phyloP scores from a whole-genome alignment of 1,140 invertebrate genomes.

The Coboldia fuscipes region DNA sequence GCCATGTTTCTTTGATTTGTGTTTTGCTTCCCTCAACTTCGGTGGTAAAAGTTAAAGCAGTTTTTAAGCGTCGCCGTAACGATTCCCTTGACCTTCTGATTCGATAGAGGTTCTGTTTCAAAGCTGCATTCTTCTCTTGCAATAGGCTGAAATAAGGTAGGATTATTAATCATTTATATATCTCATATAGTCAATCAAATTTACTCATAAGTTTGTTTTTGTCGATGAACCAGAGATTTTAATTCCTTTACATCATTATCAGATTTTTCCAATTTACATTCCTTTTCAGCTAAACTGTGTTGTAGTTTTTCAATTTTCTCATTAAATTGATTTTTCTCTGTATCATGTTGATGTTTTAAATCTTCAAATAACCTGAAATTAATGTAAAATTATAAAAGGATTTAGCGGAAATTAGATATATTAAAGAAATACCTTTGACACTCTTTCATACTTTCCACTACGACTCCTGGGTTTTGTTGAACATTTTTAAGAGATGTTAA shows the following conservation, averaged over 20 bases:
- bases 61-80: constrained; percentile 5
- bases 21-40: constrained; percentile 13
- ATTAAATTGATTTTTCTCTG: constrained; percentile 22
- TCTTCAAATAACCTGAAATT: constrained; percentile 31
- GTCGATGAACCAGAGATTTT: too few relatives aligned
- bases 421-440: constrained; percentile 31
- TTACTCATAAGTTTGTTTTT: too few relatives aligned
- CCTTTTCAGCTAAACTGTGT: too few relatives aligned
- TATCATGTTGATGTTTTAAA: constrained; percentile 33
- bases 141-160: background rate
- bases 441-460: constrained; percentile 34
- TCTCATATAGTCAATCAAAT: too few relatives aligned
- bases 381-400: constrained; percentile 3
- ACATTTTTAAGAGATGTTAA: constrained; percentile 29
- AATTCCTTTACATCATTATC: too few relatives aligned
- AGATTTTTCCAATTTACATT: too few relatives aligned
- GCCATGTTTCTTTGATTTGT: constrained; percentile 15
- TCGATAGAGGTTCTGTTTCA: background rate
- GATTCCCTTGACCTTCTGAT: background rate
- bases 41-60: constrained; percentile 11
- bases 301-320: background rate
- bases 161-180: too few relatives aligned
- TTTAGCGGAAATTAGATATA: too few relatives aligned
- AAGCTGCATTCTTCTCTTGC: background rate
- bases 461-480: constrained; percentile 23